These are phyloP conservation scores for Podarcis lilfordi DNA, from an alignment of 2,797 vertebrate genomes.

Conservation along the genomic window DNA sequence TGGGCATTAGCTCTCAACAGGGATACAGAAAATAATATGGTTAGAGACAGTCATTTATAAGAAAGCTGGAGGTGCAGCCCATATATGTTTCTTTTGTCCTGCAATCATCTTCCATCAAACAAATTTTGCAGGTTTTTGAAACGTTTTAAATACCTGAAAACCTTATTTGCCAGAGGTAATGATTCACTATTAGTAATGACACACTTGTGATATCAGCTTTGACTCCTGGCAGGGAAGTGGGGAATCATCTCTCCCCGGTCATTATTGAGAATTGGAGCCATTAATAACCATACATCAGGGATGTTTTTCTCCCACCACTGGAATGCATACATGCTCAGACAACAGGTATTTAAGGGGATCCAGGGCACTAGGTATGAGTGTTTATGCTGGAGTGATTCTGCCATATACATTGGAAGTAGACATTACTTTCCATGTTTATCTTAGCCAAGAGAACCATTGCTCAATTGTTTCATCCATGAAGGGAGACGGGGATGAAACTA, in stretches of 20 bases:
- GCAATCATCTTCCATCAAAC: background rate
- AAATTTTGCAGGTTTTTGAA: background rate
- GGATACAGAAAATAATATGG: background rate
- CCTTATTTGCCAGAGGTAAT: background rate
- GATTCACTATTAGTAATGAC: background rate
- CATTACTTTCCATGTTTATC: conserved; percentile 52
- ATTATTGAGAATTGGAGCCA: background rate
- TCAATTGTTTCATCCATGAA: conserved; percentile 57
- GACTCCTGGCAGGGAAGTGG: background rate
- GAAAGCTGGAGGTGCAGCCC: background rate
- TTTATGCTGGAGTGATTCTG: conserved; percentile 34
- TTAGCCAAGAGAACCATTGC: conserved; percentile 38
- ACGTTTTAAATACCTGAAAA: background rate
- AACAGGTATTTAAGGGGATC: background rate
- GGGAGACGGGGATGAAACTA: conserved; percentile 37
- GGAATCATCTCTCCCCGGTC: background rate
- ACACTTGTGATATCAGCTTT: background rate
- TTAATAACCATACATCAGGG: background rate
- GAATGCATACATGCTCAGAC: background rate
- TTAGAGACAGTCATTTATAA: background rate
- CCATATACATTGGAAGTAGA: conserved; percentile 37
- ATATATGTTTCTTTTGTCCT: background rate
- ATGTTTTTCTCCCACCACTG: background rate
- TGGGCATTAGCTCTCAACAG: background rate
- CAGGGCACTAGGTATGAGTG: background rate